Base-by-base conservation (phyloP, 1,140 invertebrate genomes). In the Arion vulgaris region DNA sequence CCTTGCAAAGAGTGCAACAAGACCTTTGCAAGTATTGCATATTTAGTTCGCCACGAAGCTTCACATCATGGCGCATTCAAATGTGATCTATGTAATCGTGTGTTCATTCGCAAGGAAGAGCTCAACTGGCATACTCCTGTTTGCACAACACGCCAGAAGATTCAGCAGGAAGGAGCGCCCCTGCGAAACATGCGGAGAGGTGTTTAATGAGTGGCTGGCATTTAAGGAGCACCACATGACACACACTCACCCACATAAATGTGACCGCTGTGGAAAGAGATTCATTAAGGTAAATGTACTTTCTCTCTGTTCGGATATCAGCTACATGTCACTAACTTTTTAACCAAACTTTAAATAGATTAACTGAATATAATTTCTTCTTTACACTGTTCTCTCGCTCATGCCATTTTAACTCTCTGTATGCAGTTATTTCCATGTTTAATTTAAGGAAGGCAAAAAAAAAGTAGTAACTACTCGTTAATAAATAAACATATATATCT, bases 191-290 rank as follows among this genome's bases (percentile, higher is more conserved):
- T 92, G 91, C 86, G 74, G 74, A 11, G 36, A 83, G 13, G 66
- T 71, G 19, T 92, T 91, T 82, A 85, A 66, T 15, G 85, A 87
- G n/a, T 82, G 81, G n/a, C 88, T 87, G 78, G 81, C 72, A 1
- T 91, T 88, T 79, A 83, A 89, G 36, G 86, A 90, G 17, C 93
- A 93, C 84, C 87, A 92, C 71, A 85, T 88, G 51, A 83, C 85
- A 4, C 93, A 93, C 82, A 91, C 92, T 23, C 92, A 93, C 80
- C 91, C 90, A 0, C 89, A 89, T 84, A 84, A 88, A 28, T 93
- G 93, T 86, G 86, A 90, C 32, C 86, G 84, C 23, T 93, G 93
- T 88, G 83, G 84, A 9, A 89, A 89, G 83, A 39, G 91, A 32
- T 91, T 93, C 76, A 83, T 88, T 26, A 91, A 89, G 82, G 82